Evolutionary conservation across 2,797 vertebrate species (phyloP), one percentile per base, ranked within the genome.

Genomic region (Sitta carolinensis): DNA sequence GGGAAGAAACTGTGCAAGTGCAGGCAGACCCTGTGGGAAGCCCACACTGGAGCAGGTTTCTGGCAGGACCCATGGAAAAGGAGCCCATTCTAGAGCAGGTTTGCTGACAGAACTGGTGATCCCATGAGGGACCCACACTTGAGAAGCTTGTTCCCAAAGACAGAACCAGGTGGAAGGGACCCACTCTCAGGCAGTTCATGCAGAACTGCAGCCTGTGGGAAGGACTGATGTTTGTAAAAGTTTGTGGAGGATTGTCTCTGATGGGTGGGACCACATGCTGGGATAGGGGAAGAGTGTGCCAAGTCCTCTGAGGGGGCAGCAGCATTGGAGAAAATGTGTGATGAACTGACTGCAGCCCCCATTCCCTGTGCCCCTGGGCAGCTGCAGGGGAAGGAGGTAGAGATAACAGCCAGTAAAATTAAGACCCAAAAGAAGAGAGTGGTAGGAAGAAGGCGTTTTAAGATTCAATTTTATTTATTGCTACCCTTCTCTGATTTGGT

Each of bases 81-180:
- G 10, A 61, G 7, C 4, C 42, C 47, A 23, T 0, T 0, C 6
- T n/a, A 14, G 1, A 64, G 40, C 6, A n/a, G 51, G 6, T 64
- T 42, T 81, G 22, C 16, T 70, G 30, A 8, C 11, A 42, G 38
- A 62, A 26, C 9, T 36, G 29, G 10, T 59, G 77, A 66, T 6
- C 6, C 32, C 2, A 6, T 10, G 2, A 18, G 8, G 5, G 5
- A 40, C 11, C 5, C 47, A 32, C 0, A 1, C 11, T 48, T 5
- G 1, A 70, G 32, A 4, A 52, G 9, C 29, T 11, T 48, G 5
- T 16, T 38, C 32, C 36, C 11, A 6, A 82, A 50, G 32, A 20
- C 23, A n/a, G 10, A 47, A 30, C 13, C 21, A 21, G 5, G 11
- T 30, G 32, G 36, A 48, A 48, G 10, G 7, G 19, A 54, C 10